phyloP scores from a whole-genome alignment of 2,113 vertebrate genomes.

The Theristicus caerulescens region DNA sequence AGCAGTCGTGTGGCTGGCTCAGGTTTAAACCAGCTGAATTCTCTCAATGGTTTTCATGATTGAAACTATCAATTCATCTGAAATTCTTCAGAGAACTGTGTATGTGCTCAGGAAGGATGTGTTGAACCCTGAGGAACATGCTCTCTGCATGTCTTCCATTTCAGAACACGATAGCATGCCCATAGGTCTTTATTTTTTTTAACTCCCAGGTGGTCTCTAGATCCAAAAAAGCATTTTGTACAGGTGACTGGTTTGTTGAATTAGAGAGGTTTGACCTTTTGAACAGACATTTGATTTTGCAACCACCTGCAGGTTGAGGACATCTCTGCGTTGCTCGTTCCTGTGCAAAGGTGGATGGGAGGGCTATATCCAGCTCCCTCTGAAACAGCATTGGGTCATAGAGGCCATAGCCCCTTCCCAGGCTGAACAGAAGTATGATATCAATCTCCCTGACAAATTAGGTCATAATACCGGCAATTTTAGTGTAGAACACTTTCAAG shows the following conservation, averaged over 20 bases:
- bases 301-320: background rate
- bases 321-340: background rate
- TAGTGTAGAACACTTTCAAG: background rate
- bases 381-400: background rate
- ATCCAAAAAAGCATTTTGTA: background rate
- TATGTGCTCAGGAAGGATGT: background rate
- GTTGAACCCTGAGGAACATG: background rate
- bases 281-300: background rate
- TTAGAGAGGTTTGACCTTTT: background rate
- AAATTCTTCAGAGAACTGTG: background rate
- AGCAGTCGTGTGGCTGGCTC: background rate
- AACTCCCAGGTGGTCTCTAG: background rate
- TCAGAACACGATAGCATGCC: rapidly evolving
- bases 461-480: background rate
- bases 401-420: background rate
- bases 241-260: background rate
- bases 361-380: background rate
- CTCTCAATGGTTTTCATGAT: background rate
- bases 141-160: background rate
- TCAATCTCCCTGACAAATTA: background rate
- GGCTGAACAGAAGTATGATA: background rate
- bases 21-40: background rate
- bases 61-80: background rate
- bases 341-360: background rate
- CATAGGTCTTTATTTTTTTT: background rate